A percentile compares a stretch with the other conserved stretches of the same genome.
phyloP scores from a whole-genome alignment of 37 sponge, comb jelly and placozoan genomes.

The Halichondria panicea region DNA sequence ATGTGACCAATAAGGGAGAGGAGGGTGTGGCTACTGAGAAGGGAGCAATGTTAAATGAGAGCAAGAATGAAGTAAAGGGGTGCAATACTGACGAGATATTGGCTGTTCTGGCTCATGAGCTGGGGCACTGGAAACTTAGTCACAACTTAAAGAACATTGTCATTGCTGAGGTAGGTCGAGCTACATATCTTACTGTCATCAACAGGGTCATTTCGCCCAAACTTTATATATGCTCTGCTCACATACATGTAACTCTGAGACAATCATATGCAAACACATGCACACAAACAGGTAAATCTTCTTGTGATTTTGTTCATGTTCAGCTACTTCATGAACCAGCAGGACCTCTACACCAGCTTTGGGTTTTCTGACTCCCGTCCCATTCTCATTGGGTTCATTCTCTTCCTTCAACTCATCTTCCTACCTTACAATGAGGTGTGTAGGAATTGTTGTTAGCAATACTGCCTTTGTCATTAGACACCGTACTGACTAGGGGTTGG shows the following conservation, averaged over 20 bases:
- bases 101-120: slow-evolving; percentile 93
- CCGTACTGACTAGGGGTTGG: too few relatives aligned
- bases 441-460: not conserved
- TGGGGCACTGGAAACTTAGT: slow-evolving; percentile 93
- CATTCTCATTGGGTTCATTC: slow-evolving; percentile 82
- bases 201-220: too few relatives aligned
- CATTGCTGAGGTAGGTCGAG: slow-evolving; percentile 27
- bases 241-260: too few relatives aligned
- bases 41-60: not conserved
- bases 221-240: too few relatives aligned
- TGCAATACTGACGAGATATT: slow-evolving; percentile 84
- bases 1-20: not conserved
- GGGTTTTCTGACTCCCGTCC: slow-evolving; percentile 87
- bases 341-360: slow-evolving; percentile 79
- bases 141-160: slow-evolving; percentile 74
- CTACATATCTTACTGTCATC: too few relatives aligned
- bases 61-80: slow-evolving; percentile 46
- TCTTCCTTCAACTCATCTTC: slow-evolving; percentile 72
- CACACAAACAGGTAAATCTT: slow-evolving; percentile 51
- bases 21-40: not conserved
- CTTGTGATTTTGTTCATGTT: slow-evolving; percentile 75
- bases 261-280: not conserved
- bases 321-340: slow-evolving; percentile 79
- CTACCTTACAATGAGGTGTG: slow-evolving; percentile 65
- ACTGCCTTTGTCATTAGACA: not conserved